Conservation (phyloP, 2,888 invertebrate genomes). For the Ophion ventricosus region DNA sequence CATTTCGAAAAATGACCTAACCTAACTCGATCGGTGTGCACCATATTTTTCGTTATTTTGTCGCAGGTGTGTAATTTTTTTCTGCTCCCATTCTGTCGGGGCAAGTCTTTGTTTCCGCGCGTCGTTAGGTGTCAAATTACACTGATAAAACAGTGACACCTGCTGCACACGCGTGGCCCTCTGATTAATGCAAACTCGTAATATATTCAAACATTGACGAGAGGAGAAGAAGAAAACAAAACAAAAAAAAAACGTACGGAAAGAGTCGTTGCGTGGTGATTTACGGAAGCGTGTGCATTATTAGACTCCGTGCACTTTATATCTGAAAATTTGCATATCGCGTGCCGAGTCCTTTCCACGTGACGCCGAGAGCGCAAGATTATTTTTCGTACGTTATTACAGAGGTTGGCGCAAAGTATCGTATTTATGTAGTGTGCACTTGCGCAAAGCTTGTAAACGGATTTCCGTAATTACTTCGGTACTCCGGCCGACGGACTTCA, state of each 20-base stretch:
- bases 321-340: conserved; percentile 78
- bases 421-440: conserved; percentile 50
- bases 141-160: conserved; percentile 58
- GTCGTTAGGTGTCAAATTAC: conserved; percentile 47
- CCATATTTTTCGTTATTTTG: background rate
- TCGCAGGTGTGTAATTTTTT: background rate
- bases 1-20: background rate
- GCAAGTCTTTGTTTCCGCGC: background rate
- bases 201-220: conserved; percentile 29
- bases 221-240: conserved; percentile 46
- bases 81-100: background rate
- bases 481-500: conserved; percentile 20
- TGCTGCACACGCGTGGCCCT: conserved; percentile 58
- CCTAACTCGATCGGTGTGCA: background rate
- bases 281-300: conserved; percentile 69
- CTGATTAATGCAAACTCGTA: conserved; percentile 66
- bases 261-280: conserved; percentile 71
- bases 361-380: conserved; percentile 8
- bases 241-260: conserved; percentile 46
- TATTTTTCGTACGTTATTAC: conserved; percentile 36
- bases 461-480: conserved; percentile 58
- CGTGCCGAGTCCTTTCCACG: conserved; percentile 68
- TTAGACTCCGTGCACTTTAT: conserved; percentile 69
- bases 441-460: conserved; percentile 57
- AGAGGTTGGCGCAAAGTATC: conserved; percentile 30